Percentiles rank a stretch among this genome's conserved stretches.
Conservation (phyloP, 2,113 vertebrate genomes). For the Carettochelys insculpta region DNA sequence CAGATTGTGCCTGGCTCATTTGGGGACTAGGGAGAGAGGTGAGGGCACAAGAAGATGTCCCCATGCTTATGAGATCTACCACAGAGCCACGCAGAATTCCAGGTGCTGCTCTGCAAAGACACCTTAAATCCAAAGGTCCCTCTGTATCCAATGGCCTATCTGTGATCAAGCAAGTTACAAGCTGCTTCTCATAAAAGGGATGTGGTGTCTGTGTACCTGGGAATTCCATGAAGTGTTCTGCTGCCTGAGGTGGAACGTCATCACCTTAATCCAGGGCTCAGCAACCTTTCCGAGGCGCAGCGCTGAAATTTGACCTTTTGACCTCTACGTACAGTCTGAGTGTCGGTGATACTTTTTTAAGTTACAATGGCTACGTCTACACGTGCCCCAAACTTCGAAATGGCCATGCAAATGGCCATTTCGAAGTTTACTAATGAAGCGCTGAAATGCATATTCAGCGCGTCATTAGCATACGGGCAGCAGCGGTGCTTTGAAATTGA, state of each 20-base stretch:
- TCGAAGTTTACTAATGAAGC: too few species aligned
- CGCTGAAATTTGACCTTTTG: too few species aligned
- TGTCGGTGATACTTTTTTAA: too few species aligned
- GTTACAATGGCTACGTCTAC: too few species aligned
- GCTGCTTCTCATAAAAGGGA: not conserved
- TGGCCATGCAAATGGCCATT: too few species aligned
- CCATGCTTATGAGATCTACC: not conserved
- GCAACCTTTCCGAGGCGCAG: too few species aligned
- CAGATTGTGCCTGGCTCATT: not conserved
- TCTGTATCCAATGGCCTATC: not conserved
- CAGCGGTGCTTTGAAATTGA: too few species aligned
- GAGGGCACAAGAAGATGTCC: not conserved
- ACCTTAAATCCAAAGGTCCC: not conserved
- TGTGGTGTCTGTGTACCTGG: not conserved
- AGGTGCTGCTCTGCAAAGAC: rapidly evolving
- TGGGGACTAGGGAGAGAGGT: not conserved
- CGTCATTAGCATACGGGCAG: too few species aligned
- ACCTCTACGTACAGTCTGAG: too few species aligned
- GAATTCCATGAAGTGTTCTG: not conserved
- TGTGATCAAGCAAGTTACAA: not conserved
- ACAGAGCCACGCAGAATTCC: not conserved
- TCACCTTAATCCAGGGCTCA: too few species aligned
- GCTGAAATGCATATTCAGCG: too few species aligned
- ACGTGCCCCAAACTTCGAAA: too few species aligned
- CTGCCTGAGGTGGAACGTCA: not conserved